These are phyloP conservation scores for Adelosebastes latens DNA, from an alignment of 2,797 vertebrate species.

Conservation along the genomic window DNA sequence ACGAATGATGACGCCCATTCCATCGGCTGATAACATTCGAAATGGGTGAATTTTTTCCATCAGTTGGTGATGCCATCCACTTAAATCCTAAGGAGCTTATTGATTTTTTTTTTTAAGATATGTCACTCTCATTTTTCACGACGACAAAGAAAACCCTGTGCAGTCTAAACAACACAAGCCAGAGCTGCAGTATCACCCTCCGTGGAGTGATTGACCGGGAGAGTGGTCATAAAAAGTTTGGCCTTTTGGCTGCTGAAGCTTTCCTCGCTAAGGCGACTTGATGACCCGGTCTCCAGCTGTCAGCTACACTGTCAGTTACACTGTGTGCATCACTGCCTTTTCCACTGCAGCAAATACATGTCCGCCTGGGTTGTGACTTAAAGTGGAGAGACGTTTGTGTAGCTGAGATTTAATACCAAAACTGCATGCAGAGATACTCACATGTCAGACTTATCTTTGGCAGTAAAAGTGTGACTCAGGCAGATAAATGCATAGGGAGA, in stretches of 20 bases:
- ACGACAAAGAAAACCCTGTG: not conserved
- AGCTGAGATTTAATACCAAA: constrained; percentile 1
- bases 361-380: constrained; percentile 22
- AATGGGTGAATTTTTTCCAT: not conserved
- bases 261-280: not conserved
- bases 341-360: constrained; percentile 22
- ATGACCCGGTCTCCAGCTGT: constrained; percentile 47
- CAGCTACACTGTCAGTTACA: constrained; percentile 36
- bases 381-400: constrained; percentile 21
- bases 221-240: constrained; percentile 20
- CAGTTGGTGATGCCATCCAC: not conserved
- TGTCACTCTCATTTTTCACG: constrained; percentile 2
- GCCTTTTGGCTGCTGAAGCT: constrained; percentile 16
- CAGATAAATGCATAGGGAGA: not conserved
- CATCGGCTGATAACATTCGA: not conserved
- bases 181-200: not conserved
- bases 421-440: constrained; percentile 11
- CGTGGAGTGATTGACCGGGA: constrained; percentile 15
- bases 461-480: not conserved
- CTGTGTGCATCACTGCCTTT: constrained; percentile 33
- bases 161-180: not conserved
- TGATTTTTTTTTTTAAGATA: constrained; percentile 21
- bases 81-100: constrained; percentile 27
- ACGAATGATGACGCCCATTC: not conserved
- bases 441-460: constrained; percentile 20